Base-by-base conservation (phyloP, 2,113 vertebrate genomes). In the Cranoglanis bouderius region DNA sequence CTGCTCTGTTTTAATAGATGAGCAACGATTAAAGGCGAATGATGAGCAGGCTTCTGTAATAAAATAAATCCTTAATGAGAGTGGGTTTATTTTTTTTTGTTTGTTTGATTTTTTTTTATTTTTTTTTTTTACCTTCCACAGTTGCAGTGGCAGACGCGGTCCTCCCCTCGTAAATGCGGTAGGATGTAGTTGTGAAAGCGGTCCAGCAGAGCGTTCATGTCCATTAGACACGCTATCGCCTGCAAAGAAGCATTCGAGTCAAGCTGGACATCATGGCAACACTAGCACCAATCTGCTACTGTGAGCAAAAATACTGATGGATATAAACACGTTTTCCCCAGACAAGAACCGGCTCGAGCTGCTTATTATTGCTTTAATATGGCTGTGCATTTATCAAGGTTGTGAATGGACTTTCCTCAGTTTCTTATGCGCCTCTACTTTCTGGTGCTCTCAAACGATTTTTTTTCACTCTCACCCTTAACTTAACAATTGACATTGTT, bases 161-260 rank as follows among this genome's bases (percentile, higher is more conserved):
- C 98, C 94, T 99, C 98, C 94, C 98, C 98, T 96, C 98, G 93
- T 92, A 99, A 95, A 96, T 99, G 98, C 95, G 98, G 98, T 95
- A 99, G 94, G 97, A 99, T 99, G 96, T 99, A 99, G 97, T 99
- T 99, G 97, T 99, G 98, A 96, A 99, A 99, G 94, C 98, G 98
- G 95, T 99, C 98, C 96, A 99, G 95, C 96, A 99, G 97, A 92
- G 98, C 98, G 94, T 99, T 99, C 98, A 99, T 99, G 97, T 99
- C 98, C 98, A 99, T 98, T 97, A 99, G 97, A 96, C 98, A 99
- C 96, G 98, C 98, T 96, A 99, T 98, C 96, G 98, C 98, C 98
- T 99, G 97, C 95, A 97, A 95, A 97, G 96, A 98, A 97, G 94
- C 96, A 97, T 94, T 94, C 94, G 90, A 96, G 95, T 97, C 96